These are phyloP conservation scores for Tetranychus piercei DNA, from an alignment of 2,888 invertebrate genomes.

Conservation along the genomic window DNA sequence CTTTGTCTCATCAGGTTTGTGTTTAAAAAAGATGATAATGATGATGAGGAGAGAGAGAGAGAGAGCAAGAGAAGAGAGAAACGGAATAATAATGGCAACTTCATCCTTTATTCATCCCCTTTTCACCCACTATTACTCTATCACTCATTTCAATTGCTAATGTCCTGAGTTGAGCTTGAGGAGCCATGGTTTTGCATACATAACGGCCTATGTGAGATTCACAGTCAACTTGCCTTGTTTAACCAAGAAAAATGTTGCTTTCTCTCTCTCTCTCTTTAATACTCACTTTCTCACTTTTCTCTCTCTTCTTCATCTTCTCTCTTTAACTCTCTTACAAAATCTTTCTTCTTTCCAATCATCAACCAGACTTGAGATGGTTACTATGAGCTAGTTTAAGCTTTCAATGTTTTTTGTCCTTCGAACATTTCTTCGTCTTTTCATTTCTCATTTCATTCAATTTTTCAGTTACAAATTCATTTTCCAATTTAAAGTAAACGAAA, in stretches of 20 bases:
- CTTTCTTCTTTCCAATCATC: background rate
- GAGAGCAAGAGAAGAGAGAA: background rate
- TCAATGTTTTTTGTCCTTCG: background rate
- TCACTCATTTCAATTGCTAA: slow-evolving; percentile 1
- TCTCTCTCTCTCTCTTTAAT: background rate
- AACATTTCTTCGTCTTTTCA: background rate
- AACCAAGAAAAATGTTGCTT: background rate
- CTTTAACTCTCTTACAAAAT: background rate
- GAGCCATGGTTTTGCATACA: background rate
- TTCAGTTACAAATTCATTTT: too few species aligned
- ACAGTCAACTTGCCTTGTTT: background rate
- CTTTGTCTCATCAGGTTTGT: background rate
- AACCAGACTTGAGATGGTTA: background rate
- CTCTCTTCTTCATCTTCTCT: background rate
- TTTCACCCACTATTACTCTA: background rate
- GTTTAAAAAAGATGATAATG: background rate
- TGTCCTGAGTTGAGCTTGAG: background rate
- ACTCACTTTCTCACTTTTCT: background rate
- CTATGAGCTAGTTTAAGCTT: background rate
- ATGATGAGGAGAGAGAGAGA: background rate
- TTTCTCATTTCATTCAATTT: too few species aligned
- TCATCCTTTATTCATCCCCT: background rate
- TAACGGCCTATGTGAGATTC: background rate
- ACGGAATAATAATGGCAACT: background rate
- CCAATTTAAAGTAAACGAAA: too few species aligned